These are phyloP conservation scores for Drosophila birchii DNA, from an alignment of 2,888 invertebrate species.

Conservation along the genomic window DNA sequence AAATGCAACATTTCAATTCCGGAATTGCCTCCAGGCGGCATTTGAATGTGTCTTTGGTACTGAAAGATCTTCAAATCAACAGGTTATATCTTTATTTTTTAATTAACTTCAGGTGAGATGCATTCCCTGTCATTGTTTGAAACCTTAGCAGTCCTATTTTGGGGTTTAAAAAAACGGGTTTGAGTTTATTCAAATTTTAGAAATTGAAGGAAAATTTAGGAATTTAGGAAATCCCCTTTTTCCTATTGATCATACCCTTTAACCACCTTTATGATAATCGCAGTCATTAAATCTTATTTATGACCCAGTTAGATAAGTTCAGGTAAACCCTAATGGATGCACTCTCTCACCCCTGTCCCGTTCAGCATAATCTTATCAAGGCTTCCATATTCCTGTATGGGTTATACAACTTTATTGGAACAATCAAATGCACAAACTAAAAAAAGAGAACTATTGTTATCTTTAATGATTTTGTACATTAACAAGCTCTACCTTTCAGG, in stretches of 20 bases:
- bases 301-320: constrained; percentile 42
- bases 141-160: neutral
- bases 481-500: neutral
- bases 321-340: neutral
- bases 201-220: neutral
- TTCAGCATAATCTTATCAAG: constrained; percentile 18
- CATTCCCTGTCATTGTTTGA: neutral
- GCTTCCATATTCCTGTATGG: constrained; percentile 1
- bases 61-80: neutral
- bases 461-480: constrained; percentile 3
- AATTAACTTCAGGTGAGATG: neutral
- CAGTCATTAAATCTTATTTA: constrained; percentile 5
- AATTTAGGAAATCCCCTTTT: too few relatives aligned
- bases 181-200: neutral
- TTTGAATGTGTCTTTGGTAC: constrained; percentile 5
- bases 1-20: constrained; percentile 38
- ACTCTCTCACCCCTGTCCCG: neutral
- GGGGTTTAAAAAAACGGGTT: too few relatives aligned
- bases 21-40: constrained; percentile 18
- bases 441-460: constrained; percentile 5
- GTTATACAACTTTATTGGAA: constrained; percentile 26
- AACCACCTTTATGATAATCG: neutral
- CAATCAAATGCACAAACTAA: constrained; percentile 5
- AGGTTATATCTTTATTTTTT: neutral
- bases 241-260: neutral